A percentile compares a stretch with the other conserved stretches of the same genome.
phyloP scores from a whole-genome alignment of 2,888 invertebrate species.

The Nymphalis c-album region DNA sequence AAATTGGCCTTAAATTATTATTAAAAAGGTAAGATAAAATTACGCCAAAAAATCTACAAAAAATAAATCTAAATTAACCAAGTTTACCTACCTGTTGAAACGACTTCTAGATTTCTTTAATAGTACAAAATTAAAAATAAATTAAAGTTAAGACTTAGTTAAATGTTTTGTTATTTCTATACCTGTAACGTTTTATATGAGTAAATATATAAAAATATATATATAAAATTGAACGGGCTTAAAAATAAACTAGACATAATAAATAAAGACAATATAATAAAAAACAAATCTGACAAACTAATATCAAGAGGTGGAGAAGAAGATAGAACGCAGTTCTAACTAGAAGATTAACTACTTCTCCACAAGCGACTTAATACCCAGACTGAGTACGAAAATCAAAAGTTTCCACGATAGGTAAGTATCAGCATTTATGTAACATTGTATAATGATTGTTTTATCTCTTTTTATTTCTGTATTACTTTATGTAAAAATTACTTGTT shows the following conservation, averaged over 20 bases:
- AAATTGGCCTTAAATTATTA: constrained; percentile 82
- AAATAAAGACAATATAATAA: constrained; percentile 59
- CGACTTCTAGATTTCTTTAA: constrained; percentile 79
- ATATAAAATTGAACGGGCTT: constrained; percentile 72
- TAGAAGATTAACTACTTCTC: constrained; percentile 13
- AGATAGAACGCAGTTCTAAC: constrained; percentile 23
- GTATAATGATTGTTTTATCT: background rate
- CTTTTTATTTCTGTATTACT: background rate
- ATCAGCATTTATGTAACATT: background rate
- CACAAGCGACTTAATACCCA: constrained; percentile 23
- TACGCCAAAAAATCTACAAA: constrained; percentile 63
- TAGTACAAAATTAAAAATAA: constrained; percentile 80
- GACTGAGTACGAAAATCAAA: constrained; percentile 25
- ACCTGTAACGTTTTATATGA: constrained; percentile 78
- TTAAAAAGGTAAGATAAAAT: constrained; percentile 78
- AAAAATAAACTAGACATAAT: constrained; percentile 59
- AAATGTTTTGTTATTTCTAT: constrained; percentile 76
- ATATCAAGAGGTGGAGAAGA: constrained; percentile 31
- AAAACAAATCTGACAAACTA: constrained; percentile 40
- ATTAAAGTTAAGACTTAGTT: constrained; percentile 80
- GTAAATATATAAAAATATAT: constrained; percentile 55
- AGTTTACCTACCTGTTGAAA: constrained; percentile 78
- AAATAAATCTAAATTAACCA: constrained; percentile 69
- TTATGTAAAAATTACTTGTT: constrained; percentile 6
- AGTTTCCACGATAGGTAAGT: constrained; percentile 31